phyloP scores from a whole-genome alignment of 2,797 vertebrate genomes.

The Molossus molossus region DNA sequence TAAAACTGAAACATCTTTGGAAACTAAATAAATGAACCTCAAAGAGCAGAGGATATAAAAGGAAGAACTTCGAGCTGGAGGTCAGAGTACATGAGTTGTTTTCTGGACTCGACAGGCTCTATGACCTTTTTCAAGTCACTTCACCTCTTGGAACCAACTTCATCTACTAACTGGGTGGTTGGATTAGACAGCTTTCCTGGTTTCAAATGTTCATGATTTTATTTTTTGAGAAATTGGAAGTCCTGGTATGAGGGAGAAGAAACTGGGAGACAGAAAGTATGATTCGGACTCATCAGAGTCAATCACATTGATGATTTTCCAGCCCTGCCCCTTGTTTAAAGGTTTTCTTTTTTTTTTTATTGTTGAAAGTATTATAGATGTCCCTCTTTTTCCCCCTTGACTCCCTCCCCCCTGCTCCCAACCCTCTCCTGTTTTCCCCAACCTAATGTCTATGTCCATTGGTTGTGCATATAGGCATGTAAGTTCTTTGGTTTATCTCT shows the following conservation, averaged over 20 bases:
- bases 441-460: no score
- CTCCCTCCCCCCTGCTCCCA: no score
- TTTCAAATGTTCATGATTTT: background rate
- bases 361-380: no score
- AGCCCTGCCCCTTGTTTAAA: background rate
- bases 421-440: no score
- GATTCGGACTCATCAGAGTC: background rate
- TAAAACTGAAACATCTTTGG: background rate
- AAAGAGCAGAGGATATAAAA: background rate
- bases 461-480: no score
- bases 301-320: background rate
- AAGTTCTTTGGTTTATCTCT: no score
- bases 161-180: background rate
- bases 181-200: background rate
- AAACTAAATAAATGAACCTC: conserved; percentile 19
- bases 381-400: no score
- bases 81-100: background rate
- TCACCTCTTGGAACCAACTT: background rate
- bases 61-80: background rate
- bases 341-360: no score
- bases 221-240: conserved; percentile 5
- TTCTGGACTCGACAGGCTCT: background rate
- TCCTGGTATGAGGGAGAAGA: background rate
- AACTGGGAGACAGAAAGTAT: background rate
- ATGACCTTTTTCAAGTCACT: background rate